Base-by-base conservation (phyloP, 2,113 vertebrate species). In the Osmerus eperlanus region DNA sequence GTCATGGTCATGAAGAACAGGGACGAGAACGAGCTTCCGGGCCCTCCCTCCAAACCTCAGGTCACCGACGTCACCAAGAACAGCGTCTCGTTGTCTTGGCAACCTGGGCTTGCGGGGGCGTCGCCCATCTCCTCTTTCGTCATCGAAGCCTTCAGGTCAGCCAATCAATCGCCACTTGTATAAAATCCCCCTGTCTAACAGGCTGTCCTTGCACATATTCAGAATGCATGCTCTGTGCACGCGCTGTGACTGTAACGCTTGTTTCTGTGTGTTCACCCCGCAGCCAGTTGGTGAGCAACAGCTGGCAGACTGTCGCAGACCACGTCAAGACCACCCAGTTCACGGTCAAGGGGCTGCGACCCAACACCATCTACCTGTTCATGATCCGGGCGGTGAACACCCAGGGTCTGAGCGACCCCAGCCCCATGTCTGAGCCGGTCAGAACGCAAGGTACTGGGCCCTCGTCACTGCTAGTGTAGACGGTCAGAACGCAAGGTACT, bases 81-180 rank as follows among this genome's bases (percentile, higher is more conserved):
- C 90, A 99, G 94, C 51, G 96, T 99, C 81, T 99, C 97, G 1
- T 88, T 99, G 78, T 97, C 96, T 79, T 99, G 97, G 97, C 95
- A 98, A 54, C 88, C 93, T 54, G 96, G 96, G 53, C 85, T 91
- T 52, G 88, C 90, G 53, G 95, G 96, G 85, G 89, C 88, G 9
- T 92, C 96, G 12, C 94, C 95, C 21, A 90, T 96, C 72, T 94
- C 91, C 52, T 93, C 95, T 53, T 99, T 93, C 84, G 94, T 99
- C 88, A 98, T 99, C 73, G 97, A 99, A 73, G 96, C 97, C n/a
- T 99, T 99, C 91, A 99, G 97, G 97, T 99, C 92, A 55, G 87
- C 76, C 70, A 13, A 36, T 4, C 70, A 13, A 36, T 4, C 4
- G 6, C n/a, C 52, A 53, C 14, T 5, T 18, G 65, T 53, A 6